Evolutionary conservation across 2,113 vertebrate species (phyloP), one percentile per base, ranked within the genome.

Genomic region (Heloderma charlesbogerti): DNA sequence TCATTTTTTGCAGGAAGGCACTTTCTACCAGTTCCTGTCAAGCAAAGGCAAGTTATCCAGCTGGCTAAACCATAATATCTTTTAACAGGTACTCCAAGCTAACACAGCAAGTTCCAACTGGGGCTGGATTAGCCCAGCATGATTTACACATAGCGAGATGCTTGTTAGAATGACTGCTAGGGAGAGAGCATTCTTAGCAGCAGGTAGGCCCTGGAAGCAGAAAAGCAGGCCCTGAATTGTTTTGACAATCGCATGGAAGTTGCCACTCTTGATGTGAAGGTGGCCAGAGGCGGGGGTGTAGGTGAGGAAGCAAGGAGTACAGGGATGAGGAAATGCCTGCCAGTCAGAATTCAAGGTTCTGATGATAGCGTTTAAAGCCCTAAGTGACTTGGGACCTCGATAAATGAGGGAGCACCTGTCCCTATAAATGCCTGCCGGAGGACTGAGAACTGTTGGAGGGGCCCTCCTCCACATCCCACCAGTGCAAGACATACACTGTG

Each of bases 281-380:
- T 15, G 9, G 81, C 0, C n/a, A 15, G 9, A n/a, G n/a, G n/a
- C n/a, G 13, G 2, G 7, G 1, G 0, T 10, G 13, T n/a, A n/a
- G n/a, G n/a, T n/a, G n/a, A n/a, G 63, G 57, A 40, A 80, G 48
- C 60, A 77, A 9, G n/a, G 31, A 27, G 67, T 5, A 10, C 31
- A 31, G 79, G 7, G 13, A 18, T 27, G 4, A 13, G 10, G 66
- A 16, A 12, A 40, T 9, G 4, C 29, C 31, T 85, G 72, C 37
- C 15, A 13, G n/a, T n/a, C n/a, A n/a, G n/a, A n/a, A n/a, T n/a
- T n/a, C n/a, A n/a, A n/a, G n/a, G n/a, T n/a, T n/a, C n/a, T n/a
- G n/a, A n/a, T n/a, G n/a, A n/a, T n/a, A n/a, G n/a, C n/a, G n/a
- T n/a, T n/a, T n/a, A n/a, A n/a, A n/a, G n/a, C n/a, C n/a, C n/a